Evolutionary conservation across 1,140 invertebrate genomes (phyloP), one percentile per base, ranked within the genome.

Genomic region (Stegodyphus mimosarum): DNA sequence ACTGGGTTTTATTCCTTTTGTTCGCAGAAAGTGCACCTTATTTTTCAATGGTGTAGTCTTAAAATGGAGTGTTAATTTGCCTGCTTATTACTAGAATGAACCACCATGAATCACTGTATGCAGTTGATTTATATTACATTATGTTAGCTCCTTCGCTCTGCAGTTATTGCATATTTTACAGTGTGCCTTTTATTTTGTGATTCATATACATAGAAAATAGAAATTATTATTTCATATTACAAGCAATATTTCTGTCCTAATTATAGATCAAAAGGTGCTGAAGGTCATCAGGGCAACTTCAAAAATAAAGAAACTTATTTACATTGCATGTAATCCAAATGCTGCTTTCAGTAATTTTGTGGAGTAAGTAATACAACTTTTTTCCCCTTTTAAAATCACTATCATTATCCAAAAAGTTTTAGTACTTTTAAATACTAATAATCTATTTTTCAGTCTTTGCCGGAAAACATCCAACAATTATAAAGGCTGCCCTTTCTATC

Each of bases 281-380:
- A 92, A 93, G 15, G 93, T 94, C 66, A 91, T 99, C 11, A 92
- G 97, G 48, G 94, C 93, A 88, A 93, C 94, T 48, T 91, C 92
- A 70, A 93, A 94, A 78, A 92, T 99, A 5, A 94, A 94, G 9
- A 94, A 94, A 49, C 88, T 99, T 9, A 92, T 99, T 4, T 99
- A 97, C 90, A 94, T 99, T 71, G 95, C 97, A 0, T 99, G 98
- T 90, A 95, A 98, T 91, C 95, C 96, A 5, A 92, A 93, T 69
- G 93, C 94, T 55, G 97, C 96, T 0, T 92, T 94, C 83, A 94
- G 94, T 88, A 99, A 99, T 92, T 95, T 99, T 89, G 91, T 97
- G n/a, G 96, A 98, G 91, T 93, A 97, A 70, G 93, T 94, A 1
- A 49, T 60, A 10, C n/a, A n/a, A n/a, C 2, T 75, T 17, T 33